phyloP scores from a whole-genome alignment of 2,797 vertebrate genomes.

The Myotis daubentonii region DNA sequence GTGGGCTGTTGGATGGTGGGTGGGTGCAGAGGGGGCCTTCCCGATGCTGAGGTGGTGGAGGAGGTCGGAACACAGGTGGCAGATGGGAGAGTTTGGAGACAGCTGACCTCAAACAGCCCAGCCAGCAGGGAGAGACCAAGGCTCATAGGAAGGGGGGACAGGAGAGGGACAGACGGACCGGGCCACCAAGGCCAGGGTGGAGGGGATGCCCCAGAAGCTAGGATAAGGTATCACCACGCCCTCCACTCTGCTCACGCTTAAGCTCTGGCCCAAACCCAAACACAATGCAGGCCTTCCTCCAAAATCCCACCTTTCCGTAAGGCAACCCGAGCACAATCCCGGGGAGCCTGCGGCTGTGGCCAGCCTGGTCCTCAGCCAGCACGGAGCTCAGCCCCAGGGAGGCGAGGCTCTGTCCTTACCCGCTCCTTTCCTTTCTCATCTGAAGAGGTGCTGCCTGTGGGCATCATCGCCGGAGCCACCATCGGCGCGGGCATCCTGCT shows the following conservation, averaged over 20 bases:
- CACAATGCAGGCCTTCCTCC: not conserved
- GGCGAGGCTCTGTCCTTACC: not conserved
- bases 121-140: not conserved
- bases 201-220: too few relatives aligned
- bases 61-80: not conserved
- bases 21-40: rapidly evolving
- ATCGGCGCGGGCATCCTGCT: slow-evolving; percentile 92
- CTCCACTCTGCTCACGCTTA: not conserved
- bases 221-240: rapidly evolving
- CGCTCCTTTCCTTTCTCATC: not conserved
- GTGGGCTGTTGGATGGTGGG: not conserved
- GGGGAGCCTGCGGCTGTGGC: not conserved
- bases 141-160: not conserved
- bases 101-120: not conserved
- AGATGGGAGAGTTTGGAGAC: not conserved
- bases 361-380: not conserved
- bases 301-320: not conserved
- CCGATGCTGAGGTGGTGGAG: too few relatives aligned
- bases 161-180: not conserved
- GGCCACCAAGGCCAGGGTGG: not conserved
- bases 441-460: slow-evolving; percentile 94
- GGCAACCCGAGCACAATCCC: not conserved
- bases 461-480: slow-evolving; percentile 94
- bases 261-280: not conserved
- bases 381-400: not conserved